Evolutionary conservation across 1,140 invertebrate species (phyloP), one percentile per base, ranked within the genome.

Genomic region (Scylla paramamosain): DNA sequence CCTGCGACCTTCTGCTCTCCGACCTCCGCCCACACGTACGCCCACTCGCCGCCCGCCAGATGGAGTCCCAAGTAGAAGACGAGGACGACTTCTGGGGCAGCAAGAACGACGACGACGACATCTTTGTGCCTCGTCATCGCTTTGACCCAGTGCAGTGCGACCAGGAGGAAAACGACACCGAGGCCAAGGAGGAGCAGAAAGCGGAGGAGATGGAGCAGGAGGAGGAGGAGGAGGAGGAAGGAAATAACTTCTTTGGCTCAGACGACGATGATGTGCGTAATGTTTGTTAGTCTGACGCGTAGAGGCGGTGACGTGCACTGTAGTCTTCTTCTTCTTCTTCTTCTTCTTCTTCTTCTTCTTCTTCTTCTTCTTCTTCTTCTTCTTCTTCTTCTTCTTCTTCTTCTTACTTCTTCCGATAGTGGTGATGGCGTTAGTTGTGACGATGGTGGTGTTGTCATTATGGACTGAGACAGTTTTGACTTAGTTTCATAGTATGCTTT

Each of bases 31-130:
- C 39, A 6, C 4, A 82, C 10, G 16, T 29, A 87, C 39, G 84
- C 77, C 28, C 77, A 32, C 39, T 28, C 84, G 8, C 90, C 90
- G 3, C 25, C 25, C 59, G 48, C 52, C 84, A 91, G 90, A 32
- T 77, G 52, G 89, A 91, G 48, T 25, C 25, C 12, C 89, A 59
- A 16, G 10, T 86, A 25, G 45, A 90, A 20, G 90, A 91, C 8
- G 90, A 91, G 6, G 59, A 77, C 3, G 52, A 91, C 59, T 77
- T 77, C 29, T 91, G 90, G 90, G 52, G 59, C 29, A 28, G 67
- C 90, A 59, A 77, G 28, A 20, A 77, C 14, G 52, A 91, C 0
- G 90, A 91, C 46, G 89, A 91, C 31, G 46, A 91, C 52, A n/a
- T 10, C 8, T 59, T 16, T 87, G 31, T 29, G 7, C 29, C 14